Conservation (phyloP, 2,113 vertebrate species). For the Pavo muticus region DNA sequence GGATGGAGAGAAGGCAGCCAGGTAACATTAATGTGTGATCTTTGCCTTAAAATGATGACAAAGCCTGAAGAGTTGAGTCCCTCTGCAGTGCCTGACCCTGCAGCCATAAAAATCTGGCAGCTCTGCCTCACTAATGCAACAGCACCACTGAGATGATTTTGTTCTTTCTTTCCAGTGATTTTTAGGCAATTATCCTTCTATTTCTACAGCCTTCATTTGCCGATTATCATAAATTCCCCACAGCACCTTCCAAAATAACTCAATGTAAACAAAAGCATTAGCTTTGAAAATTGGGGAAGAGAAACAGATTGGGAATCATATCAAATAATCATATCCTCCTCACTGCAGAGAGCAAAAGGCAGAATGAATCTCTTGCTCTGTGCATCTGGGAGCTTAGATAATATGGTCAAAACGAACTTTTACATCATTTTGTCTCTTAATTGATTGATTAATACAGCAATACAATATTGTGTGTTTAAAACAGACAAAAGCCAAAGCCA, state of each 20-base stretch:
- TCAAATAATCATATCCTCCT: background rate
- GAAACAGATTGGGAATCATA: background rate
- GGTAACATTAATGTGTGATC: background rate
- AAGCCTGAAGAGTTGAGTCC: background rate
- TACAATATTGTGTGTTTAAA: background rate
- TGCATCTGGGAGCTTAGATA: background rate
- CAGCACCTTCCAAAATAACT: slow-evolving; percentile 4
- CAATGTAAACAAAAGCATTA: slow-evolving; percentile 1
- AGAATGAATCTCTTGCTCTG: background rate
- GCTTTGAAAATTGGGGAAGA: background rate
- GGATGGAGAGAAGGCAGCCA: background rate
- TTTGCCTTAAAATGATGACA: background rate
- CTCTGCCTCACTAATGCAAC: background rate
- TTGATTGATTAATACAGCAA: background rate
- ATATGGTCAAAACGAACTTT: background rate
- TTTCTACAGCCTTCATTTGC: background rate
- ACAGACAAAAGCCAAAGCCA: background rate
- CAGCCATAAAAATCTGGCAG: background rate
- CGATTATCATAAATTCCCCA: slow-evolving; percentile 22
- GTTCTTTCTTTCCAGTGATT: background rate
- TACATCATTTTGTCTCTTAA: background rate
- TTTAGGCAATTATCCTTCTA: slow-evolving; percentile 5
- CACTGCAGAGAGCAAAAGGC: background rate
- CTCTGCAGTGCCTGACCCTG: background rate
- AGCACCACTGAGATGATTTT: background rate